Percentiles rank a stretch among this genome's conserved stretches.
phyloP scores from a whole-genome alignment of 2,888 invertebrate species.

The Nymphalis c-album region DNA sequence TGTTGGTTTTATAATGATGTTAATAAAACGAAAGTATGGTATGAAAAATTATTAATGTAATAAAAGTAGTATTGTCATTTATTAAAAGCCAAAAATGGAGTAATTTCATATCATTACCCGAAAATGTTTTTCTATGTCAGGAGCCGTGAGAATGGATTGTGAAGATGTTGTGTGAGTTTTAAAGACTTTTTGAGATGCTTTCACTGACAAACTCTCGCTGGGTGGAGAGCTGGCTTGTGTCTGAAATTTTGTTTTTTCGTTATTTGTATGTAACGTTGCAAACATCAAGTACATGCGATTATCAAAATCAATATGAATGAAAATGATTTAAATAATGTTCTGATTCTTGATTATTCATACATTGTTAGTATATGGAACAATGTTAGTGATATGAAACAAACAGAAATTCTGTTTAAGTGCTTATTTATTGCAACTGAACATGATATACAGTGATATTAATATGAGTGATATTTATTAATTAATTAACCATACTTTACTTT shows the following conservation, averaged over 20 bases:
- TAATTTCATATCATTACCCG: slow-evolving; percentile 65
- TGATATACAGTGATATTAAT: slow-evolving; percentile 35
- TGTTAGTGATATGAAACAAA: slow-evolving; percentile 39
- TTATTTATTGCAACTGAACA: slow-evolving; percentile 36
- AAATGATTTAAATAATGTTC: not conserved
- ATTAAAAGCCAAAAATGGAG: slow-evolving; percentile 21
- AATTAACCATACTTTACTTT: slow-evolving; percentile 29
- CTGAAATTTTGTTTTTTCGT: slow-evolving; percentile 58
- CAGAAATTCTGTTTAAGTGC: slow-evolving; percentile 34
- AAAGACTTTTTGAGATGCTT: slow-evolving; percentile 76
- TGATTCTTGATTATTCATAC: slow-evolving; percentile 12
- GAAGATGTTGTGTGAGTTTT: slow-evolving; percentile 67
- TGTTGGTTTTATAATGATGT: not conserved
- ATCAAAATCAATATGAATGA: slow-evolving; percentile 1
- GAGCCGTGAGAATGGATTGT: slow-evolving; percentile 65
- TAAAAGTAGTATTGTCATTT: slow-evolving; percentile 36
- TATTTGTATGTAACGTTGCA: slow-evolving; percentile 22
- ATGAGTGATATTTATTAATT: slow-evolving; percentile 32
- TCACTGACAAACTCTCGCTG: slow-evolving; percentile 77
- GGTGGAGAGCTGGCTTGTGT: slow-evolving; percentile 71
- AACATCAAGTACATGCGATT: not conserved
- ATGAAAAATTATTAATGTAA: slow-evolving; percentile 19
- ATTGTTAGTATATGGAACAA: slow-evolving; percentile 37
- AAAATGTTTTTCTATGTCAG: slow-evolving; percentile 65
- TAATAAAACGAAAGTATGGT: not conserved